Percentiles rank a stretch among this genome's conserved stretches.
These are phyloP conservation scores for Sanderia malayensis DNA, from an alignment of 30 jellyfish, hydroid and myxozoan genomes.

Conservation along the genomic window DNA sequence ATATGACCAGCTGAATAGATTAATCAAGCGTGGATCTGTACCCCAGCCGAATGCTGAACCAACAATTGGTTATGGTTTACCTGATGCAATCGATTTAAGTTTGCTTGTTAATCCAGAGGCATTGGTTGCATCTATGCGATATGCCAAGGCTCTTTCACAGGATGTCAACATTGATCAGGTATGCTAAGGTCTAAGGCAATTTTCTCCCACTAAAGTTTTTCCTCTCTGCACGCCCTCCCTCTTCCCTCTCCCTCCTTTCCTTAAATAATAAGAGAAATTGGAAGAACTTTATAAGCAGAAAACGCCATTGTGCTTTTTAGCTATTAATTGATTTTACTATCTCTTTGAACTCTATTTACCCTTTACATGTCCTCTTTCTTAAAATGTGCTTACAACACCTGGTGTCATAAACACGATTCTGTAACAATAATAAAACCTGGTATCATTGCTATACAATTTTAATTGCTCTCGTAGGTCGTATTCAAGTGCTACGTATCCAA, in stretches of 20 bases:
- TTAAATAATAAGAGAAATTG: too few species aligned
- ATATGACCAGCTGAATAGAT: constrained; percentile 30
- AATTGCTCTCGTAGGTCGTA: constrained; percentile 8
- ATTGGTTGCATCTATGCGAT: constrained; percentile 27
- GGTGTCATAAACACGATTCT: too few species aligned
- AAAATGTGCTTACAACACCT: background rate
- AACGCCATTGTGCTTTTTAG: background rate
- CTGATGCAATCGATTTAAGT: constrained; percentile 41
- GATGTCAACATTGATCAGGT: constrained; percentile 34
- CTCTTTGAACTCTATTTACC: background rate
- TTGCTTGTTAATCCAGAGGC: constrained; percentile 51
- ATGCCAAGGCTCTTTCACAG: constrained; percentile 22
- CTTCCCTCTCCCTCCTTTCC: too few species aligned
- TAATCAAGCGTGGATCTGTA: constrained; percentile 42
- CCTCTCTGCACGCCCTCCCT: too few species aligned
- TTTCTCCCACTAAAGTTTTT: too few species aligned
- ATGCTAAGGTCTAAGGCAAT: too few species aligned
- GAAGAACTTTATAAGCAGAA: too few species aligned
- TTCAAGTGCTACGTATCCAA: constrained; percentile 27
- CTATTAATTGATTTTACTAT: background rate
- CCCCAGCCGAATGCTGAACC: constrained; percentile 53
- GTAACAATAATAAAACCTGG: too few species aligned
- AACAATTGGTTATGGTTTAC: constrained; percentile 39
- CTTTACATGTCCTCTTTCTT: background rate
- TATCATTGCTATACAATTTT: background rate